Evolutionary conservation across 1,140 invertebrate species (phyloP).

Genomic region (Samia ricini): DNA sequence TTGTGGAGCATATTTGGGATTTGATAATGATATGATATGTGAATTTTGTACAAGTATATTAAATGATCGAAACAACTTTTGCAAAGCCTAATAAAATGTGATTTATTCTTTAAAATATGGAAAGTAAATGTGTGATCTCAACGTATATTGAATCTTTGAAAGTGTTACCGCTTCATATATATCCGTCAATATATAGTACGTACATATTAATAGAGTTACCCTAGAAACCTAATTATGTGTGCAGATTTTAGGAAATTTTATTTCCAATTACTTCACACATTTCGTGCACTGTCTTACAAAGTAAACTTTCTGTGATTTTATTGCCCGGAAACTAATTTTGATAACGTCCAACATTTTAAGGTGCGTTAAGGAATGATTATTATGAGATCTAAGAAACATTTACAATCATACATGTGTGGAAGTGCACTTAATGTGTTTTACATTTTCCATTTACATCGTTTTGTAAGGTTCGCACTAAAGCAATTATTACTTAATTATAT

Average conservation of each 20-base stretch:
- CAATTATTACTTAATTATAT: slow-evolving; percentile 58
- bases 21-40: slow-evolving; percentile 13
- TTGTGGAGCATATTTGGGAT: slow-evolving; percentile 1
- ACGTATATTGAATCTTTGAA: slow-evolving; percentile 47
- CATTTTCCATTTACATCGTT: slow-evolving; percentile 50
- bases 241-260: not conserved
- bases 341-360: slow-evolving; percentile 22
- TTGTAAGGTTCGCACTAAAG: slow-evolving; percentile 51
- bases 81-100: slow-evolving; percentile 62
- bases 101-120: slow-evolving; percentile 45
- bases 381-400: slow-evolving; percentile 5
- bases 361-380: slow-evolving; percentile 8
- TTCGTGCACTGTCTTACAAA: slow-evolving; percentile 49
- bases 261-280: slow-evolving; percentile 28
- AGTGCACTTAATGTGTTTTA: slow-evolving; percentile 61
- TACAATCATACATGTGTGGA: slow-evolving; percentile 37
- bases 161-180: slow-evolving; percentile 35
- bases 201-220: not conserved
- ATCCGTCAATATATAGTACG: not conserved
- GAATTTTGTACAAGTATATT: slow-evolving; percentile 22
- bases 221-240: not conserved
- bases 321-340: slow-evolving; percentile 22
- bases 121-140: slow-evolving; percentile 60
- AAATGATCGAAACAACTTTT: slow-evolving; percentile 15
- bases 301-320: slow-evolving; percentile 30